Evolutionary conservation across 2,888 invertebrate species (phyloP).

Genomic region (Drosophila greeni): DNA sequence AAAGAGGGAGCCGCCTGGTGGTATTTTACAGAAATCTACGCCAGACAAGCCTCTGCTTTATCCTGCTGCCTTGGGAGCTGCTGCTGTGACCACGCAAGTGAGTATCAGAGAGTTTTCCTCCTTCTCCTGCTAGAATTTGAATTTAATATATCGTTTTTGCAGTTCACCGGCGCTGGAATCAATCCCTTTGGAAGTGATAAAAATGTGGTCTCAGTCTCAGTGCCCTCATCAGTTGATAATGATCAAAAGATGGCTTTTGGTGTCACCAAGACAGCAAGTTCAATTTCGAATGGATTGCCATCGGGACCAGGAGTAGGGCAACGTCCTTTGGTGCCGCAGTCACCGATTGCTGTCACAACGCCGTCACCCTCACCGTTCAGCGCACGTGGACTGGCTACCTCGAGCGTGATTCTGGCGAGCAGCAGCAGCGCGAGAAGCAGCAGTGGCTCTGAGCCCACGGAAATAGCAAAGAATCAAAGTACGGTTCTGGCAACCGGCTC

Average conservation of each 20-base stretch:
- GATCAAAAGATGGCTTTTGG: conserved; percentile 35
- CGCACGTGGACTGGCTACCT: conserved; percentile 40
- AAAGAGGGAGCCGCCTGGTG: conserved; percentile 6
- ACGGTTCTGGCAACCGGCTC: background rate
- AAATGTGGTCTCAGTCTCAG: conserved; percentile 18
- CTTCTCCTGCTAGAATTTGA: background rate
- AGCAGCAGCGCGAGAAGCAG: conserved; percentile 29
- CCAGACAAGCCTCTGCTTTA: conserved; percentile 43
- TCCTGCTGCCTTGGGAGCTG: conserved; percentile 18
- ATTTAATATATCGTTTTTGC: background rate
- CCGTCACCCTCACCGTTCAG: conserved; percentile 28
- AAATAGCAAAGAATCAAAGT: conserved; percentile 6
- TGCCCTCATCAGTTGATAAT: conserved; percentile 4
- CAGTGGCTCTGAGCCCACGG: background rate
- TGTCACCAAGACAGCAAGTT: conserved; percentile 27
- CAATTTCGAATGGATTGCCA: conserved; percentile 39
- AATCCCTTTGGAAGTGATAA: conserved; percentile 46
- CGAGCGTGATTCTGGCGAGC: conserved; percentile 35
- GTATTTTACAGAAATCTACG: conserved; percentile 25
- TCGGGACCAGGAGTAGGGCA: conserved; percentile 9
- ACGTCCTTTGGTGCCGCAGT: conserved; percentile 35
- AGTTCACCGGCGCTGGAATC: conserved; percentile 40
- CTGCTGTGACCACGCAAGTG: conserved; percentile 40
- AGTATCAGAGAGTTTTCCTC: conserved; percentile 5
- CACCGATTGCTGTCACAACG: conserved; percentile 30